These are phyloP conservation scores for Mastacembelus armatus DNA, from an alignment of 2,797 vertebrate species.

Conservation along the genomic window DNA sequence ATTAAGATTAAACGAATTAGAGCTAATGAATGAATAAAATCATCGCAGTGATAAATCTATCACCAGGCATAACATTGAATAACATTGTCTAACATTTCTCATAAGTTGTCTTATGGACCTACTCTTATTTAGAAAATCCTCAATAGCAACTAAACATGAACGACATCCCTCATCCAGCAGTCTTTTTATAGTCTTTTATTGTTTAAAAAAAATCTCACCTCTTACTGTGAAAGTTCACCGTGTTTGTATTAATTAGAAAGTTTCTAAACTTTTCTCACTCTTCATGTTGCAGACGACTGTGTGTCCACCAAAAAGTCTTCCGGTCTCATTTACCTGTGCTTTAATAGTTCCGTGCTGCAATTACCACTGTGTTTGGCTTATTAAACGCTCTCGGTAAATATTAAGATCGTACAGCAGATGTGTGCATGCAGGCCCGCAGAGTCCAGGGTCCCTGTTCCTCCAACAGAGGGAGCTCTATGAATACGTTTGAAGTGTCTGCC, in stretches of 20 bases:
- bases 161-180: neutral
- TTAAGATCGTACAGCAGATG: neutral
- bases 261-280: constrained; percentile 10
- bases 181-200: too few relatives aligned
- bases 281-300: neutral
- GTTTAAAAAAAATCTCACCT: too few relatives aligned
- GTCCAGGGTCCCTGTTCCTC: too few relatives aligned
- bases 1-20: neutral
- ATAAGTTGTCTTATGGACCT: too few relatives aligned
- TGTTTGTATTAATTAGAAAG: neutral
- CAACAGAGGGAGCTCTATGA: constrained; percentile 81
- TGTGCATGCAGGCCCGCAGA: neutral
- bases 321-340: neutral
- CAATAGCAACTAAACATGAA: neutral
- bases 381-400: constrained; percentile 6
- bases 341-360: neutral
- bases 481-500: constrained; percentile 52
- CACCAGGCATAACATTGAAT: too few relatives aligned
- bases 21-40: neutral
- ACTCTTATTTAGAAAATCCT: too few relatives aligned
- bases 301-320: neutral
- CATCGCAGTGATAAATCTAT: neutral
- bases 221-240: too few relatives aligned
- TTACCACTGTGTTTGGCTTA: neutral
- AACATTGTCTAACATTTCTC: too few relatives aligned